Conservation (phyloP, 2,888 invertebrate genomes). For the Hipparchia sbordonii region DNA sequence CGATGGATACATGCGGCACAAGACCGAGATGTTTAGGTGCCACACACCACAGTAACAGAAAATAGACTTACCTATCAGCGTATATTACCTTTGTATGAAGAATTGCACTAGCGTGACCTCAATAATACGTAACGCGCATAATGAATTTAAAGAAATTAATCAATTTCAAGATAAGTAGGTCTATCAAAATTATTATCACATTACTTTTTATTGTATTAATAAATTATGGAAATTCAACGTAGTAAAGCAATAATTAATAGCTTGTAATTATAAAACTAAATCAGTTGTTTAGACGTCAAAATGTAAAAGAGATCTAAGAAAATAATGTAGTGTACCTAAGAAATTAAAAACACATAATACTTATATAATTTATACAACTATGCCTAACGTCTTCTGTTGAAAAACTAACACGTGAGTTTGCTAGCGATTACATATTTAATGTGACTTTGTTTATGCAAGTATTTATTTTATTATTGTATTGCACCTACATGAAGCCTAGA, state of each 20-base stretch:
- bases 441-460: neutral
- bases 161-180: too few species aligned
- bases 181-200: neutral
- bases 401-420: constrained; percentile 1
- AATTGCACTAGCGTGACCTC: too few species aligned
- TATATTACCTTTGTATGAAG: too few species aligned
- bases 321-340: neutral
- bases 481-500: neutral
- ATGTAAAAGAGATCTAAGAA: constrained; percentile 4
- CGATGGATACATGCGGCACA: too few species aligned
- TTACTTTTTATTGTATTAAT: neutral
- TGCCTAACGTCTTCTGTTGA: too few species aligned
- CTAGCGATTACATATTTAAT: neutral
- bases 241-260: neutral
- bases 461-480: neutral
- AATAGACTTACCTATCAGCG: too few species aligned
- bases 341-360: neutral
- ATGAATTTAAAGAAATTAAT: too few species aligned
- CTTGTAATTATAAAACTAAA: neutral
- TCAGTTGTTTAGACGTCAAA: constrained; percentile 5
- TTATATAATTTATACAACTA: neutral
- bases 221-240: constrained; percentile 1
- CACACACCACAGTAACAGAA: too few species aligned
- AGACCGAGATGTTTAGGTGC: too few species aligned
- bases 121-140: too few species aligned